These are phyloP conservation scores for Strongylocentrotus purpuratus DNA, from an alignment of 35 echinoderm and acorn worm genomes.

Conservation along the genomic window DNA sequence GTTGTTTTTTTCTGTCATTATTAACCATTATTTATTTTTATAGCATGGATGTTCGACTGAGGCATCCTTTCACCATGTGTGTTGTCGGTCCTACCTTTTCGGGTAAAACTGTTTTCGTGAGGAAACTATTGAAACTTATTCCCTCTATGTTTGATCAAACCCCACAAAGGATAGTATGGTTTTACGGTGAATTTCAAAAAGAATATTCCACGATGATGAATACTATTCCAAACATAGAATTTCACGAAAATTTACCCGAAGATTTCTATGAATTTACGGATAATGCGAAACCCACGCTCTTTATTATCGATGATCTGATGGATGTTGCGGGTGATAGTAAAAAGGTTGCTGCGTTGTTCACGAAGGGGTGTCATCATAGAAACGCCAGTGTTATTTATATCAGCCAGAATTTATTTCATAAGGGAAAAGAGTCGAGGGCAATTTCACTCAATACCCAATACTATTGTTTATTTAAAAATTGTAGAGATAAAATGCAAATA, in stretches of 20 bases:
- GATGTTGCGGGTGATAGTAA: conserved; percentile 41
- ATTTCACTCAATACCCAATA: conserved; percentile 80
- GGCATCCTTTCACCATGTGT: conserved; percentile 60
- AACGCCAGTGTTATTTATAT: conserved; percentile 67
- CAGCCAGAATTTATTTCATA: conserved; percentile 71
- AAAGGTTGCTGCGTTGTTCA: conserved; percentile 61
- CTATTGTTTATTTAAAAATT: conserved; percentile 79
- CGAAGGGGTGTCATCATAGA: conserved; percentile 67
- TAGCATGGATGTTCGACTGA: conserved; percentile 42
- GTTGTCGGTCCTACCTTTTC: conserved; percentile 56
- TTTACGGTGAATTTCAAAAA: too few species aligned
- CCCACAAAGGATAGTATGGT: too few species aligned
- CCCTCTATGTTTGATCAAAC: neutral
- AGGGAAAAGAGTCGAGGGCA: conserved; percentile 61
- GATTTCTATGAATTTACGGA: conserved; percentile 51
- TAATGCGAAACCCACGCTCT: conserved; percentile 39
- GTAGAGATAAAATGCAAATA: conserved; percentile 71
- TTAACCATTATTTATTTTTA: neutral
- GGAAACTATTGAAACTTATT: conserved; percentile 21
- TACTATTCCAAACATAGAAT: conserved; percentile 48
- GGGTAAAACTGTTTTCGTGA: conserved; percentile 63
- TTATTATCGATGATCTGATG: conserved; percentile 77
- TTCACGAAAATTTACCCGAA: conserved; percentile 67
- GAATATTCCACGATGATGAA: conserved; percentile 46
- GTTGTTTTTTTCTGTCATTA: neutral